phyloP scores from a whole-genome alignment of 1,140 invertebrate species.

The Lanistes nyassanus region DNA sequence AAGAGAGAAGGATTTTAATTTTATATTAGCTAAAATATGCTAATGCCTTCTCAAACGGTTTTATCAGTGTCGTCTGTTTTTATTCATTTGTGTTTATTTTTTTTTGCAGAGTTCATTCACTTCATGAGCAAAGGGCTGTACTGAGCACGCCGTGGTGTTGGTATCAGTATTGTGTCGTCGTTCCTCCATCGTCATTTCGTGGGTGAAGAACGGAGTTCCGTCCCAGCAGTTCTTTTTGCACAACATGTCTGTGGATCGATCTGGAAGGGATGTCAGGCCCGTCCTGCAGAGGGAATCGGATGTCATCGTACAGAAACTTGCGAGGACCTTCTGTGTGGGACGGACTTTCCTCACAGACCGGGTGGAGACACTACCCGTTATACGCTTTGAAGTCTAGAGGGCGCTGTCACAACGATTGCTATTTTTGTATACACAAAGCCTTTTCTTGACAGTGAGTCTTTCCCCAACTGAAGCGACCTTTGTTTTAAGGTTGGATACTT shows the following conservation, averaged over 20 bases:
- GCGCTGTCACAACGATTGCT: not conserved
- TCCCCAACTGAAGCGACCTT: too few species aligned
- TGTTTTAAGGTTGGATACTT: too few species aligned
- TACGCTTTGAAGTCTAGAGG: not conserved
- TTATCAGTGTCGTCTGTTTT: not conserved
- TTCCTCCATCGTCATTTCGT: not conserved
- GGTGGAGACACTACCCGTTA: not conserved
- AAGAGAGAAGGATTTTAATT: not conserved
- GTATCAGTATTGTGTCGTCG: not conserved
- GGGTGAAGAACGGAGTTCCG: not conserved
- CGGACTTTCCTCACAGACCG: not conserved
- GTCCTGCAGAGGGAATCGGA: not conserved
- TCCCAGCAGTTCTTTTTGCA: not conserved
- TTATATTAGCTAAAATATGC: not conserved
- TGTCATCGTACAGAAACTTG: not conserved
- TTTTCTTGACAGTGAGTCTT: too few species aligned
- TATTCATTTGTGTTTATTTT: not conserved
- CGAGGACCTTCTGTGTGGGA: not conserved
- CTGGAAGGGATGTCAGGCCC: not conserved
- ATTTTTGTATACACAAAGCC: too few species aligned
- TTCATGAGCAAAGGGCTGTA: constrained; percentile 16
- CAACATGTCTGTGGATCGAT: not conserved
- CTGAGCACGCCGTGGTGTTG: not conserved
- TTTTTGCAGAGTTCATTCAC: not conserved
- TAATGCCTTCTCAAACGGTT: not conserved